Percentiles rank a stretch among this genome's conserved stretches.
These are phyloP conservation scores for Rallus crepitans DNA, from an alignment of 2,797 vertebrate genomes.

Conservation along the genomic window DNA sequence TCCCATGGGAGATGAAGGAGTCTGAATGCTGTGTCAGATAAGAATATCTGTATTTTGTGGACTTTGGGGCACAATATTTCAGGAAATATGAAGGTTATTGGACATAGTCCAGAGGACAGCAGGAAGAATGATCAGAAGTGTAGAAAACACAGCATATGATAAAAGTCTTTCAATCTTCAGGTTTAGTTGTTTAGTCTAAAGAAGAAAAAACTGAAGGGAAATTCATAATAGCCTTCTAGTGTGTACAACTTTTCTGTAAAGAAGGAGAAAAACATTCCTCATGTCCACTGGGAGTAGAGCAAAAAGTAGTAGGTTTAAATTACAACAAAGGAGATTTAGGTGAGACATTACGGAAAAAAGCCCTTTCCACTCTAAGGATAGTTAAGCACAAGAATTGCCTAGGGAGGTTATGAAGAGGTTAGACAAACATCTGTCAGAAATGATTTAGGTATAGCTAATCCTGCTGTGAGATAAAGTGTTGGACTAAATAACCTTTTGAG, in stretches of 20 bases:
- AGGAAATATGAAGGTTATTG: background rate
- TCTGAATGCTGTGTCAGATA: background rate
- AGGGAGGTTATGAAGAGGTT: constrained; percentile 74
- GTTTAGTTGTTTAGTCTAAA: constrained; percentile 52
- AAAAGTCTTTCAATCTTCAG: constrained; percentile 47
- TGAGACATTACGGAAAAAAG: constrained; percentile 64
- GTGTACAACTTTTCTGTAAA: constrained; percentile 42
- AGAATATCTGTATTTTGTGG: constrained; percentile 13
- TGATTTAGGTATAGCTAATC: constrained; percentile 68
- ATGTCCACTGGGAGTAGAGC: constrained; percentile 43
- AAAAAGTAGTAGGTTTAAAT: constrained; percentile 63
- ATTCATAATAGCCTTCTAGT: constrained; percentile 34
- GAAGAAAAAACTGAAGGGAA: background rate
- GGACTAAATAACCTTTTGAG: constrained; percentile 63
- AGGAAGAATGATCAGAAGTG: constrained; percentile 29
- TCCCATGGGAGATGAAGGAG: background rate
- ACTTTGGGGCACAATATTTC: background rate
- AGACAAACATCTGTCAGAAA: constrained; percentile 74
- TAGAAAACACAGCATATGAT: background rate
- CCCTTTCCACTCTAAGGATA: constrained; percentile 64
- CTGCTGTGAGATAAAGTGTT: constrained; percentile 64
- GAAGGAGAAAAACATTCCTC: constrained; percentile 52
- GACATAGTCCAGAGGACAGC: background rate
- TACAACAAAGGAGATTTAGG: constrained; percentile 70
- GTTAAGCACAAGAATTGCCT: constrained; percentile 72